phyloP scores from a whole-genome alignment of 2,888 invertebrate species.

The Tinea semifulvella region DNA sequence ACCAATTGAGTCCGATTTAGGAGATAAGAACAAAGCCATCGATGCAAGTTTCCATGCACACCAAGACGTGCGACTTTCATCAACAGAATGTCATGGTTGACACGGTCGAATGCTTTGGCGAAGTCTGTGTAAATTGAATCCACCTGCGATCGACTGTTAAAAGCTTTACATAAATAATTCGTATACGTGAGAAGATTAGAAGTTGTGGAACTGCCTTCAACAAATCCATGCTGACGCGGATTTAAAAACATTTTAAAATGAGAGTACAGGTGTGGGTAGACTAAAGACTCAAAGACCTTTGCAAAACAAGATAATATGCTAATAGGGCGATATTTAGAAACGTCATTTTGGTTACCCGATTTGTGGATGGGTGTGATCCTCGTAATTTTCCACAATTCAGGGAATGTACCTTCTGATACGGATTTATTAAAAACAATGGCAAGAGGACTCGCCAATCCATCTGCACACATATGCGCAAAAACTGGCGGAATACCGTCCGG shows the following conservation, averaged over 20 bases:
- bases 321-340: slow-evolving; percentile 17
- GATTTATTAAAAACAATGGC: slow-evolving; percentile 18
- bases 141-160: background rate
- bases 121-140: slow-evolving; percentile 15
- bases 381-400: slow-evolving; percentile 18
- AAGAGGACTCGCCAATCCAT: too few species aligned
- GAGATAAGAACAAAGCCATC: slow-evolving; percentile 13
- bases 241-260: background rate
- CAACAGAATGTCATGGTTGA: slow-evolving; percentile 4
- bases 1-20: slow-evolving; percentile 7
- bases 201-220: slow-evolving; percentile 4
- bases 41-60: slow-evolving; percentile 9
- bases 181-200: slow-evolving; percentile 10
- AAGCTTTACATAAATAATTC: background rate
- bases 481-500: too few species aligned
- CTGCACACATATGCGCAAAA: too few species aligned
- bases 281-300: slow-evolving; percentile 17
- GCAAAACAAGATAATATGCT: slow-evolving; percentile 15
- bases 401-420: slow-evolving; percentile 18
- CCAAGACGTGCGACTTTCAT: background rate
- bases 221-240: slow-evolving; percentile 12
- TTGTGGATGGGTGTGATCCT: slow-evolving; percentile 19
- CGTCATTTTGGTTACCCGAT: slow-evolving; percentile 16
- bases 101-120: slow-evolving; percentile 13
- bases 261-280: background rate